phyloP scores from a whole-genome alignment of 2,888 invertebrate species.

The Lepas anatifera region DNA sequence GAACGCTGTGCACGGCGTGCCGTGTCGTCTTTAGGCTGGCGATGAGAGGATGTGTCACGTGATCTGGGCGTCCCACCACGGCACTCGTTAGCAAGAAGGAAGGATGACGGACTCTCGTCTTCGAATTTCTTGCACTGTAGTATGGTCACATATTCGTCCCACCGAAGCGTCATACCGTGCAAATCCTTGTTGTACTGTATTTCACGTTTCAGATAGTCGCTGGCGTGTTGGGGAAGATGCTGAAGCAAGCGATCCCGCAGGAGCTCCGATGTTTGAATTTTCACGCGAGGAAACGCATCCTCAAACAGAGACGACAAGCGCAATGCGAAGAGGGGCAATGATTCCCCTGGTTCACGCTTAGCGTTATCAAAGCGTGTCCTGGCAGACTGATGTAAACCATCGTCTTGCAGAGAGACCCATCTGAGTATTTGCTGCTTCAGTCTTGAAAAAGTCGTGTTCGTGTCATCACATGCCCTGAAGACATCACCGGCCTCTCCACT shows the following conservation, averaged over 20 bases:
- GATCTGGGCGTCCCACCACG: neutral
- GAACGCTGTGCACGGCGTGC: neutral
- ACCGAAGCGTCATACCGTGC: neutral
- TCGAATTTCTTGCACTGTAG: neutral
- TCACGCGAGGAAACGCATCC: neutral
- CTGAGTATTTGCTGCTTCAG: neutral
- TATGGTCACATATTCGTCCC: neutral
- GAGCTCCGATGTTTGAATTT: neutral
- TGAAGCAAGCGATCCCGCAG: neutral
- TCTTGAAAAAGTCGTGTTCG: neutral
- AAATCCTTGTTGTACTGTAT: neutral
- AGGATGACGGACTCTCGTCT: neutral
- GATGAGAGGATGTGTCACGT: neutral
- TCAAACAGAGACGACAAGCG: neutral
- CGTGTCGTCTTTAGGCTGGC: neutral
- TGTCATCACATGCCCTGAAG: neutral
- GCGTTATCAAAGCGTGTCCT: neutral
- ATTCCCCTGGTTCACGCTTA: neutral
- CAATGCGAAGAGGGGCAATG: neutral
- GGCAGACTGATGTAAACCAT: neutral
- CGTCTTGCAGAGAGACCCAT: neutral
- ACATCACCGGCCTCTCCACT: neutral
- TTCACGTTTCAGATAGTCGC: neutral
- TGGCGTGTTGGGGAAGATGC: neutral
- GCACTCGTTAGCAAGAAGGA: neutral